These are phyloP conservation scores for Drosophila sechellia DNA, from an alignment of 1,140 invertebrate genomes.

Conservation along the genomic window DNA sequence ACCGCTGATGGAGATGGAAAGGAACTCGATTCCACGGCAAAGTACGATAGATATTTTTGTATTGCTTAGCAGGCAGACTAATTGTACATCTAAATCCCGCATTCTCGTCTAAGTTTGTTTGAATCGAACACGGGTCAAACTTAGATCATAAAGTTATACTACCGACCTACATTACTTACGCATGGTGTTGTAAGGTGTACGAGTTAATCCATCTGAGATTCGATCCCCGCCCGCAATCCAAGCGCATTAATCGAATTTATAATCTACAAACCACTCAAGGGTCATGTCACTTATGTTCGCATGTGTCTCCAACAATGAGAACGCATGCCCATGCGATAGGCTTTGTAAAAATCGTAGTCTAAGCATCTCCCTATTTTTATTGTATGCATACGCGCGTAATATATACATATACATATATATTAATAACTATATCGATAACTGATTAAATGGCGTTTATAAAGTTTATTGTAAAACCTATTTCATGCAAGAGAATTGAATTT, in stretches of 20 bases:
- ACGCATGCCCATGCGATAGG: slow-evolving; percentile 22
- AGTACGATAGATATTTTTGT: slow-evolving; percentile 70
- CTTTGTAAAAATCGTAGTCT: slow-evolving; percentile 47
- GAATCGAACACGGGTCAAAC: slow-evolving; percentile 54
- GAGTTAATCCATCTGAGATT: slow-evolving; percentile 35
- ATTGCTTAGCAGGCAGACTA: slow-evolving; percentile 63
- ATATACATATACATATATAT: slow-evolving; percentile 30
- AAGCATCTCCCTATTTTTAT: slow-evolving; percentile 56
- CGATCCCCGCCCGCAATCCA: slow-evolving; percentile 27
- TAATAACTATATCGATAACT: slow-evolving; percentile 41
- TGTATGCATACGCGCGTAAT: slow-evolving; percentile 37
- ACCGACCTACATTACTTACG: no score
- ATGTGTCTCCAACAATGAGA: slow-evolving; percentile 11
- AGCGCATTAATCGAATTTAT: slow-evolving; percentile 54
- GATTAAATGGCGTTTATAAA: slow-evolving; percentile 66
- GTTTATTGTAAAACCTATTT: slow-evolving; percentile 69
- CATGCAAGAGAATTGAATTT: slow-evolving; percentile 82
- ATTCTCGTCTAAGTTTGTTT: slow-evolving; percentile 54
- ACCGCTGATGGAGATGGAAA: slow-evolving; percentile 7
- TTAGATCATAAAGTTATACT: slow-evolving; percentile 22
- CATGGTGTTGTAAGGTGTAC: slow-evolving; percentile 3
- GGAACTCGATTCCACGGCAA: slow-evolving; percentile 23
- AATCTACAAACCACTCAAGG: slow-evolving; percentile 40
- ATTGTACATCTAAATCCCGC: slow-evolving; percentile 45
- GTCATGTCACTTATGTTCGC: slow-evolving; percentile 35